Base-by-base conservation (phyloP, 2,113 vertebrate species). In the Eonycteris spelaea region DNA sequence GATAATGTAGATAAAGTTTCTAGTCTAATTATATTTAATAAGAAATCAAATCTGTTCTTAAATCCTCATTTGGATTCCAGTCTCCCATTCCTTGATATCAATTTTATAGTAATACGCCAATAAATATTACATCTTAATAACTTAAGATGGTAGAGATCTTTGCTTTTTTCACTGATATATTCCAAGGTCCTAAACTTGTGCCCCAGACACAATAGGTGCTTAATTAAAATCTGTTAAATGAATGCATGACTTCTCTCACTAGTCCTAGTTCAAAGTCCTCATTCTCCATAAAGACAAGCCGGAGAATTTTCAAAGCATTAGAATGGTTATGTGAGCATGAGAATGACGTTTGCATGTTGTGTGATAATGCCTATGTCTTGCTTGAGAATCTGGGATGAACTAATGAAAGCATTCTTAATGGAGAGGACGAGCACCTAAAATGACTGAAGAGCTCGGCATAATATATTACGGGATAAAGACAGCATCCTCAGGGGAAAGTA, bases 221-320 rank as follows among this genome's bases (percentile, higher is more conserved):
- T 89, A 53, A 74, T 70, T 92, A 91, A 45, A 90, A 19, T 90
- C 43, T 93, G 6, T 86, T 96, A 45, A 94, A 67, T 85, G 33
- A 80, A 53, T 94, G 22, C 93, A 48, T 75, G 18, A 59, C 10
- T 86, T 7, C 10, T 83, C 13, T 16, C 22, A 48, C 28, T n/a
- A 51, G 6, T 80, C 24, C 22, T 55, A 24, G 5, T 75, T 92
- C 63, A 83, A 90, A 86, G 24, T 89, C 11, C 28, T 93, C 45
- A 83, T 86, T 95, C 38, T 40, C 9, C 8, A 63, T 35, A 55
- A 89, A 15, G 51, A 80, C 14, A 75, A 67, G 45, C 3, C 0
- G n/a, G 24, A 70, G 6, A 82, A 80, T 88, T 96, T 88, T 71
- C 79, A 78, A 77, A 78, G 43, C 33, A 88, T 14, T 84, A 51